Base-by-base conservation (phyloP, 2,113 vertebrate species). In the Leptocoma aspasia region DNA sequence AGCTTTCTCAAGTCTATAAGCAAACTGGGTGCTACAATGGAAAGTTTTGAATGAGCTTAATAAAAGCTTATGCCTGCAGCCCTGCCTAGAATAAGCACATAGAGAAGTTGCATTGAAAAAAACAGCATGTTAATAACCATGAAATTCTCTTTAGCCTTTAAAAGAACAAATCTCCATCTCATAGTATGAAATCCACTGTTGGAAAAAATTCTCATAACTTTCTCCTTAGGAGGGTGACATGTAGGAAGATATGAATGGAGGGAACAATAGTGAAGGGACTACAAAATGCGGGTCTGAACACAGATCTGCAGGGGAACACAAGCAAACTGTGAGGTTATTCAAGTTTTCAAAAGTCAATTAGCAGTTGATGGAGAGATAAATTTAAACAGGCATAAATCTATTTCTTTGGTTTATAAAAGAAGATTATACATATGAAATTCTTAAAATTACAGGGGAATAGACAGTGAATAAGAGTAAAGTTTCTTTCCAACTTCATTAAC, bases 111-210 rank as follows among this genome's bases (percentile, higher is more conserved):
- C 35, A 93, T 52, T 93, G 86, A 83, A 68, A 42, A 89, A 85
- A 93, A 0, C 69, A 95, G 78, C 81, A 81, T 70, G 82, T 56
- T 97, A 96, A 94, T 93, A 96, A 90, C 76, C 86, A 81, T 90
- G 80, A 89, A 89, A 90, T 92, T 92, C 64, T 66, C 50, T 93
- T 96, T 83, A 86, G 86, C 89, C 82, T 90, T 92, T 65, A 44
- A 89, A 88, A 89, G 68, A 90, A 86, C 39, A 81, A 86, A 90
- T 77, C 44, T 81, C 33, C 14, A 31, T 44, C 56, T 83, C 68
- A 73, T 66, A 83, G 23, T 47, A 11, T 66, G 82, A 90, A 93
- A 86, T 35, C 10, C 28, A 57, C 27, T 73, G 30, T 66, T 39
- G 24, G 35, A 81, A 93, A 94, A 90, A 93, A 92, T 23, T 92